These are phyloP conservation scores for Epinephelus fuscoguttatus DNA, from an alignment of 2,113 vertebrate species.

Conservation along the genomic window DNA sequence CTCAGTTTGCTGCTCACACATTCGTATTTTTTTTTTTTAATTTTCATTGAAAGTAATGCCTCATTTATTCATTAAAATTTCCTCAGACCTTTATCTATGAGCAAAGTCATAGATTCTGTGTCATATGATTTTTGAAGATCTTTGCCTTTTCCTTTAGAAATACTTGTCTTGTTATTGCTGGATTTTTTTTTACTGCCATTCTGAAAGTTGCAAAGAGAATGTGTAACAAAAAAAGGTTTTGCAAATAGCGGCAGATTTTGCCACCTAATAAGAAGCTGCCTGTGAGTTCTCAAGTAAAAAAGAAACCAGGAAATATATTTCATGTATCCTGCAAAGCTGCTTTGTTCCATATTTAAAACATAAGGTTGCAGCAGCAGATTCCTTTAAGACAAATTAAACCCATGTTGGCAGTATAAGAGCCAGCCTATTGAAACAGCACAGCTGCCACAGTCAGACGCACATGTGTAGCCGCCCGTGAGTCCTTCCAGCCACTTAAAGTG, in stretches of 20 bases:
- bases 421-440: conserved; percentile 62
- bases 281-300: conserved; percentile 1
- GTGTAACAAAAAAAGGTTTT: conserved; percentile 38
- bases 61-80: neutral
- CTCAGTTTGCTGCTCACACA: neutral
- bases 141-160: too few species aligned
- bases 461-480: conserved; percentile 64
- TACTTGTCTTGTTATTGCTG: neutral
- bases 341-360: conserved; percentile 70
- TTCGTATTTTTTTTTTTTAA: neutral
- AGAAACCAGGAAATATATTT: conserved; percentile 10
- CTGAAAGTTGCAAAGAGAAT: neutral
- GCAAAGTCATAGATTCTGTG: too few species aligned
- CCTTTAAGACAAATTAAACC: conserved; percentile 75
- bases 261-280: neutral
- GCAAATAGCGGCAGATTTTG: neutral
- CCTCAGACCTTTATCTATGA: too few species aligned
- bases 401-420: conserved; percentile 66
- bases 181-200: neutral
- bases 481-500: conserved; percentile 75
- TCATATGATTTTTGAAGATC: too few species aligned
- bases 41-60: neutral
- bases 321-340: conserved; percentile 37
- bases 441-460: conserved; percentile 65
- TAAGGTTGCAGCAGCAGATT: conserved; percentile 52